Percentiles rank a stretch among this genome's conserved stretches.
Evolutionary conservation across 1,140 invertebrate genomes (phyloP).

Genomic region (Zaprionus inermis): DNA sequence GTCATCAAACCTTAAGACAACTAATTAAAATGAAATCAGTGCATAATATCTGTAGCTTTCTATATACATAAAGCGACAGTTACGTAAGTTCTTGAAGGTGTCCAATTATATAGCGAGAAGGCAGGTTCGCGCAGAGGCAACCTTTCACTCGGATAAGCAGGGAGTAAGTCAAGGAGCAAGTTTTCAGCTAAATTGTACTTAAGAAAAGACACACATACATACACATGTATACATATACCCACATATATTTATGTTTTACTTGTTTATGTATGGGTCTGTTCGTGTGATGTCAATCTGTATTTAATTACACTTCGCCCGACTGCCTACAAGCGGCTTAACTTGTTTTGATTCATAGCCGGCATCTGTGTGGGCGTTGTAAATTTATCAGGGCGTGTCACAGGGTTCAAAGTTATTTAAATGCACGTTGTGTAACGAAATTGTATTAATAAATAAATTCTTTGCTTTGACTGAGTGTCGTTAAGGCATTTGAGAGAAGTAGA

Average conservation of each 20-base stretch:
- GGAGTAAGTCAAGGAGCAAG: neutral
- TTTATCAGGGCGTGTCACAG: neutral
- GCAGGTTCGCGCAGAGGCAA: too few species aligned
- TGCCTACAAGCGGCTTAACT: slow-evolving; percentile 34
- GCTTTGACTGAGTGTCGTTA: neutral
- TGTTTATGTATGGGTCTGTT: slow-evolving; percentile 3
- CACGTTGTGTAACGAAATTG: slow-evolving; percentile 1
- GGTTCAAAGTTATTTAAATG: slow-evolving; percentile 15
- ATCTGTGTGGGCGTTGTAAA: slow-evolving; percentile 40
- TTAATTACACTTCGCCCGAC: slow-evolving; percentile 38
- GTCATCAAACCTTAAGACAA: slow-evolving; percentile 3
- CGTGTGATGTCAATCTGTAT: slow-evolving; percentile 26
- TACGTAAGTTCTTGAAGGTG: neutral
- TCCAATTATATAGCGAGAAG: neutral
- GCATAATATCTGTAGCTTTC: neutral
- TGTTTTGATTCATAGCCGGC: slow-evolving; percentile 43
- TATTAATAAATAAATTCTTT: slow-evolving; percentile 11
- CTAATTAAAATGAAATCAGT: slow-evolving; percentile 51
- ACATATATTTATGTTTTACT: neutral
- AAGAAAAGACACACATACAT: neutral
- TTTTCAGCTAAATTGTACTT: neutral
- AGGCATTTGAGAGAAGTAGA: neutral
- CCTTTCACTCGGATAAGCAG: neutral
- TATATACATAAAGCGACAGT: neutral
- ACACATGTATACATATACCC: neutral